These are phyloP conservation scores for Agonopterix heracliana DNA, from an alignment of 2,888 invertebrate genomes.

Conservation along the genomic window DNA sequence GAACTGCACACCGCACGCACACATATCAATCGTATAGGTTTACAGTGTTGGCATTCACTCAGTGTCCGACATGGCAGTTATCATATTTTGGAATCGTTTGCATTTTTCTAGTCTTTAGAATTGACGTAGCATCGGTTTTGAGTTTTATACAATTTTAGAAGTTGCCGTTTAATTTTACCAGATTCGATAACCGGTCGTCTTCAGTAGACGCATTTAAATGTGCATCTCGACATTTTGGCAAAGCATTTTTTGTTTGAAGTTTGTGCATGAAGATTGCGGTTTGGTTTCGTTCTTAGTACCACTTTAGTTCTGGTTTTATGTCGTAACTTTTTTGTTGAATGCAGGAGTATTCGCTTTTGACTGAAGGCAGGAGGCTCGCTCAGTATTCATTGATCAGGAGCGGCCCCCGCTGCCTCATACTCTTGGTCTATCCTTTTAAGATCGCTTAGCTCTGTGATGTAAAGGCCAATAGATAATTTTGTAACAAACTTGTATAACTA, in stretches of 20 bases:
- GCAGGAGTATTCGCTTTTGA: conserved; percentile 15
- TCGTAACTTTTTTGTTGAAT: conserved; percentile 10
- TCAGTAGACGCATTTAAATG: conserved; percentile 36
- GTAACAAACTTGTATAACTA: conserved; percentile 70
- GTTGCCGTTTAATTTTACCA: conserved; percentile 9
- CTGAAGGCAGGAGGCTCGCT: conserved; percentile 13
- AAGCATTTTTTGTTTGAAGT: conserved; percentile 28
- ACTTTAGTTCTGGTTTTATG: conserved; percentile 9
- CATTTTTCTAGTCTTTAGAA: conserved; percentile 73
- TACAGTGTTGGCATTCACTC: conserved; percentile 38
- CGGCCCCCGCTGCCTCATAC: conserved; percentile 19
- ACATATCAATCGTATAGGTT: conserved; percentile 57
- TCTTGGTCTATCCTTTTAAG: conserved; percentile 43
- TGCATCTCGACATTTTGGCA: conserved; percentile 32
- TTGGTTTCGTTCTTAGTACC: conserved; percentile 17
- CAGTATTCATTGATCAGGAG: conserved; percentile 10
- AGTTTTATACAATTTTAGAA: conserved; percentile 25
- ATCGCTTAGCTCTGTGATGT: conserved; percentile 71
- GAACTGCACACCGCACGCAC: conserved; percentile 38
- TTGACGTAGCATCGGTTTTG: conserved; percentile 39
- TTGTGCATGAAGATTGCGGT: conserved; percentile 22
- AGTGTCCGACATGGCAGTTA: conserved; percentile 18
- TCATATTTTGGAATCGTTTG: conserved; percentile 56
- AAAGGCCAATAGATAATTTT: conserved; percentile 73
- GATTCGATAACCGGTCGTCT: conserved; percentile 2